Evolutionary conservation across 2,888 invertebrate genomes (phyloP), one percentile per base, ranked within the genome.

Genomic region (Elegia similella): DNA sequence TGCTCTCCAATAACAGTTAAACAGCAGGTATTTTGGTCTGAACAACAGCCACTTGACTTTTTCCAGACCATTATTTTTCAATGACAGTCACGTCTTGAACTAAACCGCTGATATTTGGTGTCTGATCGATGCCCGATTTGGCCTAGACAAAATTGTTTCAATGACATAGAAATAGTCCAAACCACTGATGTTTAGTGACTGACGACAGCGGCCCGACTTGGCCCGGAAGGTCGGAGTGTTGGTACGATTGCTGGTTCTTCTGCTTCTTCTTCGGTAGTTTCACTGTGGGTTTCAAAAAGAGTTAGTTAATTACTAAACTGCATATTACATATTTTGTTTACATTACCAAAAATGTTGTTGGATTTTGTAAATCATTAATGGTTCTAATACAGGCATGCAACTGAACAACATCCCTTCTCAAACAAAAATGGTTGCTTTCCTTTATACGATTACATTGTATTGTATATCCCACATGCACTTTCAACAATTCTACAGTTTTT

Each of bases 211-310:
- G 86, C 63, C 38, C 88, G 78, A 38, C 85, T 63, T 0, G 88
- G 88, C 15, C 82, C 82, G 0, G 84, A 62, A 0, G 89, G 88
- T 17, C 88, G 80, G 42, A 89, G 70, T 6, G 78, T 87, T 6
- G 89, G 88, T 48, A 89, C 86, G 65, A 90, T 88, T 55, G 80
- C 84, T 10, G 88, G 84, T 58, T 89, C 88, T 43, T 83, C 84
- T 6, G 76, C 61, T 55, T 78, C 80, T 44, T 78, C 80, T 55
- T 80, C 83, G 13, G 77, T 76, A 38, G 80, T 63, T 64, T 88
- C 86, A 66, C 80, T 86, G 75, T 71, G 62, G 64, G 61, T 58
- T 58, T 54, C 32, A 55, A 46, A 17, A 32, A 44, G 30, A 48
- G 29, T 56, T 60, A 52, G 58, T 58, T 59, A 57, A 56, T 63